A percentile compares a stretch with the other conserved stretches of the same genome.
Evolutionary conservation across 2,797 vertebrate genomes (phyloP).

Genomic region (Pseudochirops corinnae): DNA sequence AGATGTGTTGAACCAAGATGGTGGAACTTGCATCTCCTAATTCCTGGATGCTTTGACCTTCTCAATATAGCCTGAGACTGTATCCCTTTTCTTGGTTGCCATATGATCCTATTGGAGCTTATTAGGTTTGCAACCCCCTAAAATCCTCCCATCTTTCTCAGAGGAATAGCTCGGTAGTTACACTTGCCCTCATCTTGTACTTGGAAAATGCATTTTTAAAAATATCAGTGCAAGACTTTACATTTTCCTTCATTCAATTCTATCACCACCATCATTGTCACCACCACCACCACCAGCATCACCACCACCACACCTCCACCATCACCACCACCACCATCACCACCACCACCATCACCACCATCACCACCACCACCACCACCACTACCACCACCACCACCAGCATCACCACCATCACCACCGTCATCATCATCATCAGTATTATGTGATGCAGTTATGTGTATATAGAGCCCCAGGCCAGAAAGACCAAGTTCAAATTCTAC

Average conservation of each 20-base stretch:
- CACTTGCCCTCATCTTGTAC: not conserved
- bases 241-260: not conserved
- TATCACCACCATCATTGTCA: not conserved
- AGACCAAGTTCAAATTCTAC: not conserved
- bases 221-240: not conserved
- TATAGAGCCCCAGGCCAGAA: not conserved
- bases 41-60: not conserved
- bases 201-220: not conserved
- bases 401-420: too few relatives aligned
- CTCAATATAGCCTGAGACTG: not conserved
- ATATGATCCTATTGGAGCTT: not conserved
- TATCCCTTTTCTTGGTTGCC: not conserved
- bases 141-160: not conserved
- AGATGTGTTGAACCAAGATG: not conserved
- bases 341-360: too few relatives aligned
- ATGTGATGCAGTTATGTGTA: not conserved
- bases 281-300: too few relatives aligned
- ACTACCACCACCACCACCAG: too few relatives aligned
- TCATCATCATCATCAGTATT: not conserved
- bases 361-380: too few relatives aligned
- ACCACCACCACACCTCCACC: not conserved
- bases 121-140: not conserved
- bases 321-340: too few relatives aligned
- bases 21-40: not conserved
- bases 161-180: not conserved